Conservation (phyloP, 2,113 vertebrate species). For the Marmota monax region DNA sequence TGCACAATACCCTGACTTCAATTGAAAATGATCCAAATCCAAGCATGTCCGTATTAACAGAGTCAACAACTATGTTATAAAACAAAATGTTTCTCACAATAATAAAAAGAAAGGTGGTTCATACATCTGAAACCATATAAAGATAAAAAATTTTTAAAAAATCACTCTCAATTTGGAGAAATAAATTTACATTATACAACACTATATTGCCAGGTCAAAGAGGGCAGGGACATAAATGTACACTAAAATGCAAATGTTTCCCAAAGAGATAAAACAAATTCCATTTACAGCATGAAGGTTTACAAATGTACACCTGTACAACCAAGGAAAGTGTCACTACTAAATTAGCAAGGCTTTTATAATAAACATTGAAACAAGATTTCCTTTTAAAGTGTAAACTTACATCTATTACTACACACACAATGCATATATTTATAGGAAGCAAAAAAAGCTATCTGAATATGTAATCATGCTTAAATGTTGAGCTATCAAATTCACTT, state of each 20-base stretch:
- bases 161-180: slow-evolving; percentile 96
- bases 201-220: slow-evolving; percentile 96
- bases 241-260: slow-evolving; percentile 97
- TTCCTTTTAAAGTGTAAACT: slow-evolving; percentile 95
- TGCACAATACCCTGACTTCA: slow-evolving; percentile 90
- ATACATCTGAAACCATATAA: slow-evolving; percentile 96
- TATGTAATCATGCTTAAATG: slow-evolving; percentile 95
- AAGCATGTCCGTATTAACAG: slow-evolving; percentile 92
- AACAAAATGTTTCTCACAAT: slow-evolving; percentile 94
- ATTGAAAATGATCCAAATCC: slow-evolving; percentile 91
- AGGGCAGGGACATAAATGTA: slow-evolving; percentile 95
- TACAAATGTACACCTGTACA: slow-evolving; percentile 99
- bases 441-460: slow-evolving; percentile 92
- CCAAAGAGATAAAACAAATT: slow-evolving; percentile 96
- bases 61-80: slow-evolving; percentile 94
- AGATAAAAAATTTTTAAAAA: slow-evolving; percentile 94
- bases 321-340: slow-evolving; percentile 96
- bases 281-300: slow-evolving; percentile 99
- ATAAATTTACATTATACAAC: slow-evolving; percentile 99
- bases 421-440: slow-evolving; percentile 98
- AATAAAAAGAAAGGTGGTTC: slow-evolving; percentile 95
- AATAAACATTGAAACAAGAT: slow-evolving; percentile 93
- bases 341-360: slow-evolving; percentile 97
- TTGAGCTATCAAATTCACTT: slow-evolving; percentile 90
- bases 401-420: slow-evolving; percentile 98